Conservation (phyloP, 2,797 vertebrate genomes). For the Lutjanus campechanus region DNA sequence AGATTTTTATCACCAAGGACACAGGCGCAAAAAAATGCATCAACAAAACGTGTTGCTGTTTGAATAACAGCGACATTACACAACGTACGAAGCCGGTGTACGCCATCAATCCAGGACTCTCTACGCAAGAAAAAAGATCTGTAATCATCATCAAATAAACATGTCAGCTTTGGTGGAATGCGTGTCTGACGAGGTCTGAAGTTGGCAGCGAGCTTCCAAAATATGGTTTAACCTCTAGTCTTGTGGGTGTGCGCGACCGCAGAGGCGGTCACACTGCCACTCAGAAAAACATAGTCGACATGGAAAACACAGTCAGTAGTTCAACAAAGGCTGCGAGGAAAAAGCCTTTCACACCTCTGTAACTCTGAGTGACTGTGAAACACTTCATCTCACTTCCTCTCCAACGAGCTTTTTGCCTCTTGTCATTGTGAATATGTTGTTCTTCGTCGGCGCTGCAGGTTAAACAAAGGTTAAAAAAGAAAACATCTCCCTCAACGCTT, state of each 20-base stretch:
- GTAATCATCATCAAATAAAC: constrained; percentile 55
- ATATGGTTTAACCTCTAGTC: constrained; percentile 48
- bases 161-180: constrained; percentile 64
- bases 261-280: constrained; percentile 33
- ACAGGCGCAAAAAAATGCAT: constrained; percentile 58
- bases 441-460: constrained; percentile 53
- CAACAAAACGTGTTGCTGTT: constrained; percentile 62
- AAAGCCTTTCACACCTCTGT: constrained; percentile 61
- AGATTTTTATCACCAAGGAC: constrained; percentile 80
- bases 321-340: constrained; percentile 52
- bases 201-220: constrained; percentile 55
- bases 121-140: constrained; percentile 18
- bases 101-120: constrained; percentile 3
- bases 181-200: constrained; percentile 48
- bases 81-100: constrained; percentile 15
- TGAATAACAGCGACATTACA: constrained; percentile 55
- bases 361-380: constrained; percentile 38
- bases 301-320: constrained; percentile 39
- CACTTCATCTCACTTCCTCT: constrained; percentile 58
- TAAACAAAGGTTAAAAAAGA: constrained; percentile 61
- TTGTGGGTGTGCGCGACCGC: constrained; percentile 42
- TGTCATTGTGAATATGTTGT: constrained; percentile 47
- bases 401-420: constrained; percentile 38
- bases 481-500: constrained; percentile 40
- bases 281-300: constrained; percentile 42